Conservation (phyloP, 2,797 vertebrate species). For the Spatula clypeata region DNA sequence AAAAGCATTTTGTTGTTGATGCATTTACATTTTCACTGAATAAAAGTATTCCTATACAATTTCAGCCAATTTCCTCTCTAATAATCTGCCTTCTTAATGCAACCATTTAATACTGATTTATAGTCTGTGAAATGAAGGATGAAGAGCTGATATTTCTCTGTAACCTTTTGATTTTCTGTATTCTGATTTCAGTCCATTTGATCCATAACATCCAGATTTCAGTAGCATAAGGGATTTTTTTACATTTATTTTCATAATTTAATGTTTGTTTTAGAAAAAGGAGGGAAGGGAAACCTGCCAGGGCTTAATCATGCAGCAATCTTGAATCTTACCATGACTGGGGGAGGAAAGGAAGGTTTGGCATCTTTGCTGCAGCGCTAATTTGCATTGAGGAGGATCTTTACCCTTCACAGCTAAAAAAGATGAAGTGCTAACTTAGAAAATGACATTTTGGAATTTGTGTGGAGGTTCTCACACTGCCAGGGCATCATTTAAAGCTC, state of each 20-base stretch:
- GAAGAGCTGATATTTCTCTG: conserved; percentile 55
- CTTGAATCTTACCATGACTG: conserved; percentile 58
- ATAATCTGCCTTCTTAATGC: conserved; percentile 22
- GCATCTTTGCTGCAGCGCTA: conserved; percentile 68
- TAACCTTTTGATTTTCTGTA: conserved; percentile 63
- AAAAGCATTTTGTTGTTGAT: conserved; percentile 29
- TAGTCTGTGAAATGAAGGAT: conserved; percentile 65
- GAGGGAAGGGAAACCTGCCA: conserved; percentile 70
- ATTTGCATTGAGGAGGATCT: conserved; percentile 76
- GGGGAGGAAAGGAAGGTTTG: conserved; percentile 66
- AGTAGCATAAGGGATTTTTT: conserved; percentile 60
- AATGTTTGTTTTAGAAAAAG: conserved; percentile 76
- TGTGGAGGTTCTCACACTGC: conserved; percentile 18
- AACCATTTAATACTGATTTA: conserved; percentile 53
- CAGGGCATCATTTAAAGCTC: not conserved
- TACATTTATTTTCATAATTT: conserved; percentile 77
- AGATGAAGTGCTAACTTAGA: conserved; percentile 70
- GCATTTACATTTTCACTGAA: conserved; percentile 34
- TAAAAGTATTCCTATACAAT: conserved; percentile 29
- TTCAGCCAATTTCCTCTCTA: conserved; percentile 46
- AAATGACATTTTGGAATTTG: conserved; percentile 72
- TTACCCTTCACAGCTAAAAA: conserved; percentile 73
- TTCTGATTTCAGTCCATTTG: conserved; percentile 52
- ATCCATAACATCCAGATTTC: conserved; percentile 62
- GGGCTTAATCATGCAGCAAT: conserved; percentile 66